Conservation (phyloP, 2,888 invertebrate species). For the Litoditis marina region DNA sequence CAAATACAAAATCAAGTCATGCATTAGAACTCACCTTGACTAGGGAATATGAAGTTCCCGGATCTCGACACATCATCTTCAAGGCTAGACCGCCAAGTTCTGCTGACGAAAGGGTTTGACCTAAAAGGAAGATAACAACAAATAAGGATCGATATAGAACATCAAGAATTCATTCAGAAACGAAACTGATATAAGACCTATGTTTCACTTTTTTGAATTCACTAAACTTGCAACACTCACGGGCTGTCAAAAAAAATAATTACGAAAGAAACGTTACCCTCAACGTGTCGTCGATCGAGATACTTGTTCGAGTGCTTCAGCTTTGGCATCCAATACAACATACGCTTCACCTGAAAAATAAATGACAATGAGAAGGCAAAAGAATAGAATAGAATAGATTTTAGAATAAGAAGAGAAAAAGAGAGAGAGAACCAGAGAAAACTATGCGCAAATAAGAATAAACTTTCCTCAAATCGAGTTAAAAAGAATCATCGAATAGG, state of each 20-base stretch:
- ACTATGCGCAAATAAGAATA: no score
- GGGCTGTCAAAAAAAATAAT: not conserved
- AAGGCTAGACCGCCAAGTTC: slow-evolving; percentile 57
- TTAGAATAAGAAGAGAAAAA: slow-evolving; percentile 4
- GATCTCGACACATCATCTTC: slow-evolving; percentile 58
- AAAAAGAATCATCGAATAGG: no score
- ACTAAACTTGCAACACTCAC: not conserved
- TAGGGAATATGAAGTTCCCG: slow-evolving; percentile 46
- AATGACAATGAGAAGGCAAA: not conserved
- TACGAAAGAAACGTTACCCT: slow-evolving; percentile 23
- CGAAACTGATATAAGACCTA: no score
- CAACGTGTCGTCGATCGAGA: slow-evolving; percentile 69
- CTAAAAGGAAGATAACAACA: no score
- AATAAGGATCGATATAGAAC: no score
- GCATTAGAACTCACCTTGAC: slow-evolving; percentile 38
- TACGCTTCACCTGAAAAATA: slow-evolving; percentile 62
- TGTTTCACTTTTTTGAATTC: no score
- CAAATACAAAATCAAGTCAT: slow-evolving; percentile 1
- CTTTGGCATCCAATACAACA: slow-evolving; percentile 77
- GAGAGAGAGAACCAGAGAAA: not conserved
- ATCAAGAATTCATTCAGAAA: no score
- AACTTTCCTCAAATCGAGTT: no score
- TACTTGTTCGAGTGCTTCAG: slow-evolving; percentile 85
- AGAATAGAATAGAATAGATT: not conserved
- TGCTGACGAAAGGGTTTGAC: slow-evolving; percentile 31